These are phyloP conservation scores for human (Homo sapiens) DNA, from an alignment of 2,113 vertebrate genomes.

Conservation along the genomic window GRCh38 chr5:145348501-145349000, in stretches of 20 bases:
- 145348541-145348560: constrained; percentile 43
- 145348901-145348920: neutral
- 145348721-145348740: neutral
- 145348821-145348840: neutral
- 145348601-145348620: neutral
- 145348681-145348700: neutral
- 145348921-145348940: neutral
- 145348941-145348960: neutral
- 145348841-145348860: neutral
- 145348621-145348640: neutral
- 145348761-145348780: neutral
- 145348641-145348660: neutral
- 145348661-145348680: neutral
- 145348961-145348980: neutral
- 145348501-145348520: neutral
- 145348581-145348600: neutral
- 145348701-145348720: neutral
- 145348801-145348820: neutral
- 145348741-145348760: neutral
- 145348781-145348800: neutral
- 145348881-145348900: neutral
- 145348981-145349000: neutral
- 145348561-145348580: neutral
- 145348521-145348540: neutral
- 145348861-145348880: neutral